These are phyloP conservation scores for Rhinoptilus africanus DNA, from an alignment of 2,113 vertebrate genomes.

Conservation along the genomic window DNA sequence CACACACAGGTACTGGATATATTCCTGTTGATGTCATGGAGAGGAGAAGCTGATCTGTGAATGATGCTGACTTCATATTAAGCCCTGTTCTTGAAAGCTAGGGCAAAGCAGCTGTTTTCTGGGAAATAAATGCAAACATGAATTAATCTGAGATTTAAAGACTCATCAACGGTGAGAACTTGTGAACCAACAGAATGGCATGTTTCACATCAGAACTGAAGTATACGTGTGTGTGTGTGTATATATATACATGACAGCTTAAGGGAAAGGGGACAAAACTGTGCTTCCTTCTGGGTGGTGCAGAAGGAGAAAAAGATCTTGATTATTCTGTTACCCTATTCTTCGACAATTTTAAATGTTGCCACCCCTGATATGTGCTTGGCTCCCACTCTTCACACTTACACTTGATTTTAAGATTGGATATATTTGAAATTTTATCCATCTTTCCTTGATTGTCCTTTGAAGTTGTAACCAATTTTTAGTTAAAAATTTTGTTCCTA, in stretches of 20 bases:
- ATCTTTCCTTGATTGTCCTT: constrained; percentile 9
- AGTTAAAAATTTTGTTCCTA: background rate
- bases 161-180: background rate
- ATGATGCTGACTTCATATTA: background rate
- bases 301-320: background rate
- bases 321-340: background rate
- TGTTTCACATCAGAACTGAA: background rate
- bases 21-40: background rate
- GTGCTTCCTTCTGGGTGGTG: background rate
- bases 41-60: background rate
- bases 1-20: background rate
- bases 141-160: constrained; percentile 39
- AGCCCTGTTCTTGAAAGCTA: background rate
- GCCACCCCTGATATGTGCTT: background rate
- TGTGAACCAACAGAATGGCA: constrained; percentile 8
- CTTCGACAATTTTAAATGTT: background rate
- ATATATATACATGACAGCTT: background rate
- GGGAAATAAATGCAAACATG: background rate
- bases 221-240: background rate
- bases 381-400: background rate
- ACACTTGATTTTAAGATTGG: constrained; percentile 27
- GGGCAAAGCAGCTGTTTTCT: background rate
- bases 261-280: background rate
- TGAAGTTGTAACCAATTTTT: constrained; percentile 14
- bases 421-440: constrained; percentile 5